Conservation (phyloP, 2,113 vertebrate genomes). For the Pedetes capensis region DNA sequence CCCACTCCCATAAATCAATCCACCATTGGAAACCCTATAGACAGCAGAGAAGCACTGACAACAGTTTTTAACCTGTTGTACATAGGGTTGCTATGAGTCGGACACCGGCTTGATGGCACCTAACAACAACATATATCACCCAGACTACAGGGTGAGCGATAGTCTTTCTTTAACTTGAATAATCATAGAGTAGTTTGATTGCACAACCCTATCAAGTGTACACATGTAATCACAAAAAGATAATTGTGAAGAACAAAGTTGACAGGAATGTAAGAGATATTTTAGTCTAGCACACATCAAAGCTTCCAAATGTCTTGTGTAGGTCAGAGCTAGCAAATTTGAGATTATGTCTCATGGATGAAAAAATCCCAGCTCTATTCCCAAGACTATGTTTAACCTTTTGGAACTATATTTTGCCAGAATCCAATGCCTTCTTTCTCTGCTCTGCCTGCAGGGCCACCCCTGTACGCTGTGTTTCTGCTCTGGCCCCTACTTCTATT, state of each 20-base stretch:
- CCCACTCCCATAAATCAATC: too few species aligned
- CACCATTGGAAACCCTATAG: too few species aligned
- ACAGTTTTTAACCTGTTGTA: too few species aligned
- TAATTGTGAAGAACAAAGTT: neutral
- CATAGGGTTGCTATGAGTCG: too few species aligned
- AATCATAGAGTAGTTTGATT: slow-evolving; percentile 8
- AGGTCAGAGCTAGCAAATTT: neutral
- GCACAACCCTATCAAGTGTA: neutral
- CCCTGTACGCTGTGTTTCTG: neutral
- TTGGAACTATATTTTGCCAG: neutral
- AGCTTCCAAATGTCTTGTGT: neutral
- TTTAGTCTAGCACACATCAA: neutral
- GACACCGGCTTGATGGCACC: too few species aligned
- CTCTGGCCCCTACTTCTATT: neutral
- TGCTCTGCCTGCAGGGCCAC: neutral
- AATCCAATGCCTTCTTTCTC: neutral
- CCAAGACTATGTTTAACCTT: neutral
- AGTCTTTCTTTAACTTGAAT: neutral
- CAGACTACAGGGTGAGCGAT: neutral
- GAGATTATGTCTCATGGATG: neutral
- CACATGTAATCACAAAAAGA: neutral
- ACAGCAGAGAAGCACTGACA: too few species aligned
- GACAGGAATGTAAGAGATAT: neutral
- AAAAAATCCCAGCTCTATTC: neutral
- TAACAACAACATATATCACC: too few species aligned